phyloP scores from a whole-genome alignment of 2,888 invertebrate genomes.

The Dryococelus australis region DNA sequence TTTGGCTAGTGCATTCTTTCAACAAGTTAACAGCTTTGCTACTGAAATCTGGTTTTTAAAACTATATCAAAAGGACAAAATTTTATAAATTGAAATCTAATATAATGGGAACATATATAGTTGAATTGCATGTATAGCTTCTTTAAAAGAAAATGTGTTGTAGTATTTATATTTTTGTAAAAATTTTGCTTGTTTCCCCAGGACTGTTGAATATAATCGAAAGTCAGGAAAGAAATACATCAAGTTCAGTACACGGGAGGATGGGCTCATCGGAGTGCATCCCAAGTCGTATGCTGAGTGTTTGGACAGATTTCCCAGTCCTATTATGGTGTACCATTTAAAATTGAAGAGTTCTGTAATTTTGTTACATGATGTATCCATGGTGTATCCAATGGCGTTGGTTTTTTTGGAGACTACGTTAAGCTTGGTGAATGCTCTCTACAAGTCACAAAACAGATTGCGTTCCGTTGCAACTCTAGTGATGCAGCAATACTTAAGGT shows the following conservation, averaged over 20 bases:
- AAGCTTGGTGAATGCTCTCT: constrained; percentile 52
- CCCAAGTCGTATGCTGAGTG: constrained; percentile 78
- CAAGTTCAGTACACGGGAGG: constrained; percentile 65
- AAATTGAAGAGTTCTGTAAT: constrained; percentile 70
- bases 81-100: too few relatives aligned
- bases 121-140: too few relatives aligned
- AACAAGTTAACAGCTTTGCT: too few relatives aligned
- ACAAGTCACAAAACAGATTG: constrained; percentile 53
- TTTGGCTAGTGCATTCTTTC: too few relatives aligned
- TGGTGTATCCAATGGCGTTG: constrained; percentile 81
- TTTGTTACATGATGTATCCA: constrained; percentile 80
- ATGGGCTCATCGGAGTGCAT: constrained; percentile 72
- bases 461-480: constrained; percentile 56
- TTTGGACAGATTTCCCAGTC: constrained; percentile 64
- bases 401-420: constrained; percentile 84
- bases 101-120: too few relatives aligned
- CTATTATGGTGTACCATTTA: constrained; percentile 79
- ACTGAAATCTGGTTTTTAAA: too few relatives aligned
- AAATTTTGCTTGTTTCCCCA: not conserved
- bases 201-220: constrained; percentile 28
- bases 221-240: constrained; percentile 44
- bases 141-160: too few relatives aligned
- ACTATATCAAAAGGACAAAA: too few relatives aligned
- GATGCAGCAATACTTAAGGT: constrained; percentile 60
- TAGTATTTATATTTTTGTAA: too few relatives aligned